phyloP scores from a whole-genome alignment of 2,113 vertebrate genomes.

The Pterocles burchelli region DNA sequence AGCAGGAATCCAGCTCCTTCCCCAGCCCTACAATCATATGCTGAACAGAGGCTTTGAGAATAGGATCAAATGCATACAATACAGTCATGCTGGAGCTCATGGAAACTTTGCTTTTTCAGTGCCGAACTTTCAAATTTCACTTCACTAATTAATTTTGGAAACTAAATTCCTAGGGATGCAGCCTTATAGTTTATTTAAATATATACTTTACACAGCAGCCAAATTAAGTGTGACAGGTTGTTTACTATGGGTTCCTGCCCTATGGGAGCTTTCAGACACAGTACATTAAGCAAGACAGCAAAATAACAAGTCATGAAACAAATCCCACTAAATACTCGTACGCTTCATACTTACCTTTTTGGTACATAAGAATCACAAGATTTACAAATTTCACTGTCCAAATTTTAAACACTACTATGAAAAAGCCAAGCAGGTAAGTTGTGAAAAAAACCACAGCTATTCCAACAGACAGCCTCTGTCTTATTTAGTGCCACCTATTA shows the following conservation, averaged over 20 bases:
- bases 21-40: background rate
- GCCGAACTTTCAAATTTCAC: background rate
- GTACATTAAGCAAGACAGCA: background rate
- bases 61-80: background rate
- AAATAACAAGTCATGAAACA: constrained; percentile 6
- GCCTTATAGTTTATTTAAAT: background rate
- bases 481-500: background rate
- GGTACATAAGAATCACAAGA: background rate
- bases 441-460: background rate
- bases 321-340: background rate
- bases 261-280: constrained; percentile 39
- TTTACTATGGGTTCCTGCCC: constrained; percentile 18
- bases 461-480: background rate
- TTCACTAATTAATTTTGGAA: background rate
- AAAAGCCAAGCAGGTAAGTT: background rate
- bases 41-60: background rate
- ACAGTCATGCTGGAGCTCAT: background rate
- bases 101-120: background rate
- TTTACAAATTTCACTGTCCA: background rate
- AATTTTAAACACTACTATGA: background rate
- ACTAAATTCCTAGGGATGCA: background rate
- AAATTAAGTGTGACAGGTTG: constrained; percentile 39
- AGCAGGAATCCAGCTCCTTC: background rate
- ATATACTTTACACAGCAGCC: background rate
- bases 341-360: background rate